Conservation (phyloP, 2,888 invertebrate species). For the Polia nebulosa region DNA sequence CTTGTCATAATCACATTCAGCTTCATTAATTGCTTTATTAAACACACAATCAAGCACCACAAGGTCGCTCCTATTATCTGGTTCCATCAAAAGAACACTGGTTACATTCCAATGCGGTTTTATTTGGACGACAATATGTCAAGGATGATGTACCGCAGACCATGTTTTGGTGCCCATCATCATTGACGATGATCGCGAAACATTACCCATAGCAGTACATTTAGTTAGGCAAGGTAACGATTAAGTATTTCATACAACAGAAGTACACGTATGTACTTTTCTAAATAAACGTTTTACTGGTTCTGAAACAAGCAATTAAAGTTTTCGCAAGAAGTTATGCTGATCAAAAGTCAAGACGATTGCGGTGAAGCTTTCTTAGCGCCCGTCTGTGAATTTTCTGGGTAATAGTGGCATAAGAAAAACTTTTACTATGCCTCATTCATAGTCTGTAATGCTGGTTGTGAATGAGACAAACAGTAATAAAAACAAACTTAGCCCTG, state of each 20-base stretch:
- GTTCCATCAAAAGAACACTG: conserved; percentile 24
- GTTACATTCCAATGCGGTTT: conserved; percentile 33
- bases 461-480: background rate
- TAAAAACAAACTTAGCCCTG: conserved; percentile 16
- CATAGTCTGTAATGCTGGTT: background rate
- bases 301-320: conserved; percentile 19
- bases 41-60: conserved; percentile 7
- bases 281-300: background rate
- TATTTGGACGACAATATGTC: conserved; percentile 38
- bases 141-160: conserved; percentile 33
- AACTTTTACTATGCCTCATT: background rate
- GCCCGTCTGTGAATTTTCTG: conserved; percentile 7
- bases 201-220: background rate
- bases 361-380: conserved; percentile 27
- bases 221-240: conserved; percentile 19
- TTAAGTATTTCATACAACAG: conserved; percentile 7
- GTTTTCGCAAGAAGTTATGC: conserved; percentile 12
- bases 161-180: conserved; percentile 4
- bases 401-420: background rate
- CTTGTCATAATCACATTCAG: conserved; percentile 7
- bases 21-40: conserved; percentile 11
- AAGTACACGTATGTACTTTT: background rate
- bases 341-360: conserved; percentile 23
- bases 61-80: conserved; percentile 32
- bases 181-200: conserved; percentile 6